A percentile compares a stretch with the other conserved stretches of the same genome.
Conservation (phyloP, 2,113 vertebrate genomes). For the Gobius niger region DNA sequence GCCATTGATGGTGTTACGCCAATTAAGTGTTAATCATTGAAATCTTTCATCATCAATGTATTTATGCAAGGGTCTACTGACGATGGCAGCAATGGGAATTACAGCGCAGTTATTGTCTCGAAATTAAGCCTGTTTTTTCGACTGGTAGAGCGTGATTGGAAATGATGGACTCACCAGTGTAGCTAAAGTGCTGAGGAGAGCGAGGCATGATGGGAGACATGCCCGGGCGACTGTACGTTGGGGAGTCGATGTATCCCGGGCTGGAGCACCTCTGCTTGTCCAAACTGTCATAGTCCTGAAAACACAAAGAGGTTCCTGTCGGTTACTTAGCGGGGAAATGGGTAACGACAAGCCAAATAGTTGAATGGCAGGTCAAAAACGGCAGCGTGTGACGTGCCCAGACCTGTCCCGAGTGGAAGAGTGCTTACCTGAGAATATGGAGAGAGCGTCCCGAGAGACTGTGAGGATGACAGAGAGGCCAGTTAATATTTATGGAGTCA, state of each 20-base stretch:
- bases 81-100: constrained; percentile 24
- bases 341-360: background rate
- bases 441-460: constrained; percentile 94
- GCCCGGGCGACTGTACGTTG: constrained; percentile 88
- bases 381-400: constrained; percentile 18
- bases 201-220: constrained; percentile 91
- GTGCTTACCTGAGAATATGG: constrained; percentile 92
- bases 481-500: constrained; percentile 9
- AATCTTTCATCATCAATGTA: background rate
- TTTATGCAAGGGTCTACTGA: constrained; percentile 2
- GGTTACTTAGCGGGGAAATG: background rate
- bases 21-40: background rate
- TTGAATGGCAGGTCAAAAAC: constrained; percentile 9
- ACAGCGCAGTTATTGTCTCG: constrained; percentile 1
- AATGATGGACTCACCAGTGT: constrained; percentile 81
- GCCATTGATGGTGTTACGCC: constrained; percentile 22
- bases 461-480: constrained; percentile 51
- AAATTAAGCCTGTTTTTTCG: background rate
- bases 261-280: constrained; percentile 91
- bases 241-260: constrained; percentile 93
- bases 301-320: background rate
- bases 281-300: constrained; percentile 89
- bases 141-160: background rate
- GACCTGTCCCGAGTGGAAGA: constrained; percentile 15
- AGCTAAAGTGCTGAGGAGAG: constrained; percentile 91